phyloP scores from a whole-genome alignment of 2,797 vertebrate species.

The Buphagus erythrorhynchus region DNA sequence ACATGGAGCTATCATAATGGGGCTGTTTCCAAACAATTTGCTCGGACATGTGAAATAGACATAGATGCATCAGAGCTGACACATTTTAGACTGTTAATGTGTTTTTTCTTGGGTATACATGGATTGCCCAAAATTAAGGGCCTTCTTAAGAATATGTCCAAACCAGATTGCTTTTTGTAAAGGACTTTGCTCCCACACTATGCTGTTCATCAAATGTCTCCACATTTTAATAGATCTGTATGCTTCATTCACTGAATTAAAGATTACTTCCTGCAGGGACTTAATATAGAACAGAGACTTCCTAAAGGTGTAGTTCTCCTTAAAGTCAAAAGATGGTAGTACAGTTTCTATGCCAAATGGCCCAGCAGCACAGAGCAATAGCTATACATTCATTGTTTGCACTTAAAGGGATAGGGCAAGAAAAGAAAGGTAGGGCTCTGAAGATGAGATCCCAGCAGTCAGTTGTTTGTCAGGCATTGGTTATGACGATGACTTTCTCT shows the following conservation, averaged over 20 bases:
- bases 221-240: not conserved
- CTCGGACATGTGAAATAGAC: not conserved
- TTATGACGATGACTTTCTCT: not conserved
- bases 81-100: not conserved
- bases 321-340: slow-evolving; percentile 53
- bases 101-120: not conserved
- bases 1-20: not conserved
- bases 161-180: not conserved
- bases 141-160: not conserved
- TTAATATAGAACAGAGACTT: not conserved
- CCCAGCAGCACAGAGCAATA: not conserved
- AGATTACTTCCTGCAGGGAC: not conserved
- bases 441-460: not conserved
- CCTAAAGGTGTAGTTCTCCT: slow-evolving; percentile 43
- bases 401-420: not conserved
- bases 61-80: not conserved
- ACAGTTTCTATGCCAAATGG: not conserved
- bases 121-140: not conserved
- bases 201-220: not conserved
- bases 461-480: not conserved
- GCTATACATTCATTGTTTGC: not conserved
- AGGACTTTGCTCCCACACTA: not conserved
- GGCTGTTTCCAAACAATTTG: not conserved
- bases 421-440: not conserved
- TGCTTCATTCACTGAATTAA: not conserved